Evolutionary conservation across 2,888 invertebrate species (phyloP).

Genomic region (Psylliodes chrysocephalus): DNA sequence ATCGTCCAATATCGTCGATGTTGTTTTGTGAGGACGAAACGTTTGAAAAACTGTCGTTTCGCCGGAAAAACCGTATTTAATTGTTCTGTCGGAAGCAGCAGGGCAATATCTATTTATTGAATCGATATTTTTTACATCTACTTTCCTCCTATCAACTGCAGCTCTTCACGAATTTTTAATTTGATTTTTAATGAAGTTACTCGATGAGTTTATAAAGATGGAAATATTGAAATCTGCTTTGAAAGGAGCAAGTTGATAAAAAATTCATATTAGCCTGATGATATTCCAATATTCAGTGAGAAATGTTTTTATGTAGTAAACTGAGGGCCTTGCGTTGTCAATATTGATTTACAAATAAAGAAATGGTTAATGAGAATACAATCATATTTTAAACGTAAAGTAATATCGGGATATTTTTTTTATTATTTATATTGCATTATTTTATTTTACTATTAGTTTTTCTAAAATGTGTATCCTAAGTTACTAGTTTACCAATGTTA

Average conservation of each 20-base stretch:
- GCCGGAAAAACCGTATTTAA: constrained; percentile 27
- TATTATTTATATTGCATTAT: no score
- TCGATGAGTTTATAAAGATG: neutral
- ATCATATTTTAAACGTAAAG: no score
- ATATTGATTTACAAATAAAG: no score
- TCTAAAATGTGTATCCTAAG: no score
- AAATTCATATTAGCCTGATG: neutral
- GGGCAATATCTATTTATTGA: constrained; percentile 30
- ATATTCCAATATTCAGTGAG: no score
- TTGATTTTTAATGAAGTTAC: constrained; percentile 27
- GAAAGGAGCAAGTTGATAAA: neutral
- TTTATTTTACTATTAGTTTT: no score
- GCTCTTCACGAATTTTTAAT: constrained; percentile 28
- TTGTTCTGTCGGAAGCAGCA: constrained; percentile 37
- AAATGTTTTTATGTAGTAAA: no score
- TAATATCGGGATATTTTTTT: no score
- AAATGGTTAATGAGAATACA: no score
- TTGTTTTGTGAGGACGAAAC: neutral
- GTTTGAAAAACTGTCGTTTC: constrained; percentile 5
- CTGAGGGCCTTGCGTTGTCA: no score
- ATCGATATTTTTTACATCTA: constrained; percentile 27
- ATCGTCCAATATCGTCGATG: constrained; percentile 3
- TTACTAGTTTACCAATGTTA: no score
- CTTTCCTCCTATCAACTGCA: constrained; percentile 16
- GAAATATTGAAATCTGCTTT: neutral